These are phyloP conservation scores for Laticauda colubrina DNA, from an alignment of 2,113 vertebrate species.

Conservation along the genomic window DNA sequence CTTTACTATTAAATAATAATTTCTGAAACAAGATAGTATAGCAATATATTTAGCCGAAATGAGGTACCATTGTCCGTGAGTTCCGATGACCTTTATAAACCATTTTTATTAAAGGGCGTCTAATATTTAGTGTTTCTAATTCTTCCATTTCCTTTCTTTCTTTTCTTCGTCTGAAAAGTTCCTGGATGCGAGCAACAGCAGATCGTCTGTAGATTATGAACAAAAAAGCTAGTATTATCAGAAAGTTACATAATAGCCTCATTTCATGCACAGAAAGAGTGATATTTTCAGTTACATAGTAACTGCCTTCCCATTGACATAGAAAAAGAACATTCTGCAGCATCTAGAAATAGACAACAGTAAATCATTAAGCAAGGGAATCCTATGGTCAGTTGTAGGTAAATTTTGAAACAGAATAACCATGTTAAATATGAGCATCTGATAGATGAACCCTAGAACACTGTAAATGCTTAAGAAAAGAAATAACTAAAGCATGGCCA, in stretches of 20 bases:
- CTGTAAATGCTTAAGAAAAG: not conserved
- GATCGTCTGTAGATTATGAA: conserved; percentile 78
- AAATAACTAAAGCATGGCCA: not conserved
- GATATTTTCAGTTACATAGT: conserved; percentile 33
- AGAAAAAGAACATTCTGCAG: not conserved
- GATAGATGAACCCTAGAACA: not conserved
- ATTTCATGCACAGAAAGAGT: conserved; percentile 35
- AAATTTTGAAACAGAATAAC: not conserved
- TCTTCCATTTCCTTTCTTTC: conserved; percentile 97
- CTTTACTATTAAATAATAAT: not conserved
- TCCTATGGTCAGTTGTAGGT: not conserved
- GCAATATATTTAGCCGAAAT: not conserved
- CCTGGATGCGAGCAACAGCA: conserved; percentile 95
- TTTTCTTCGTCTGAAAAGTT: conserved; percentile 94
- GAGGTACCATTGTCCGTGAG: conserved; percentile 94
- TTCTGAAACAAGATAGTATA: not conserved
- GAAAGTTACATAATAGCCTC: not conserved
- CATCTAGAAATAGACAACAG: not conserved
- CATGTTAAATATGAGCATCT: not conserved
- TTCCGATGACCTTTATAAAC: conserved; percentile 98
- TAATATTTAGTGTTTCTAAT: conserved; percentile 89
- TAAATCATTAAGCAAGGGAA: not conserved
- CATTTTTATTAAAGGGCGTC: conserved; percentile 91
- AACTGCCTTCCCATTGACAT: not conserved
- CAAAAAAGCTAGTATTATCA: conserved; percentile 53